These are phyloP conservation scores for Paratrypauchen microcephalus DNA, from an alignment of 2,797 vertebrate species.

Conservation along the genomic window DNA sequence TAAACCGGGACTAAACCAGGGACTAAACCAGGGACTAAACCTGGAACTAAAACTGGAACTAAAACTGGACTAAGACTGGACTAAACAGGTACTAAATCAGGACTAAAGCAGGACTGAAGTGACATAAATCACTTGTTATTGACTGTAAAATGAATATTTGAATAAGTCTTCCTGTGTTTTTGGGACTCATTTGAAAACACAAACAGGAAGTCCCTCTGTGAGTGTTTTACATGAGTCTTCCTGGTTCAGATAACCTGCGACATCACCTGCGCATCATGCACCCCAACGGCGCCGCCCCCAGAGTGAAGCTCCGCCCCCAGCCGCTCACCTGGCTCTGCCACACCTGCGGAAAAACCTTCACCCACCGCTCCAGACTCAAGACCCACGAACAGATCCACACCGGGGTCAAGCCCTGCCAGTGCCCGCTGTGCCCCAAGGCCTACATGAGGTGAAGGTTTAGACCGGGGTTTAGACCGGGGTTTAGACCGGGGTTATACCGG, in stretches of 20 bases:
- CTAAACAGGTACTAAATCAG: too few relatives aligned
- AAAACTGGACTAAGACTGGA: too few relatives aligned
- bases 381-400: conserved; percentile 65
- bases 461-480: too few relatives aligned
- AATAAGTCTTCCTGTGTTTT: too few relatives aligned
- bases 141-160: too few relatives aligned
- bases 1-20: too few relatives aligned
- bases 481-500: background rate
- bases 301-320: conserved; percentile 30
- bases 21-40: too few relatives aligned
- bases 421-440: conserved; percentile 63
- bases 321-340: conserved; percentile 55
- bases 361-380: conserved; percentile 55
- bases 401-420: conserved; percentile 56
- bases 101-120: too few relatives aligned
- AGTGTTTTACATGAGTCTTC: background rate
- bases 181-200: too few relatives aligned
- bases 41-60: too few relatives aligned
- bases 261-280: conserved; percentile 61
- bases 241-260: conserved; percentile 54
- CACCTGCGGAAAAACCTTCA: conserved; percentile 63
- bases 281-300: conserved; percentile 31
- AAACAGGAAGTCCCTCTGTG: too few relatives aligned
- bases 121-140: too few relatives aligned
- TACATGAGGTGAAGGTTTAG: conserved; percentile 49